Conservation (phyloP, 1,140 invertebrate genomes). For the Calephelis virginiensis region DNA sequence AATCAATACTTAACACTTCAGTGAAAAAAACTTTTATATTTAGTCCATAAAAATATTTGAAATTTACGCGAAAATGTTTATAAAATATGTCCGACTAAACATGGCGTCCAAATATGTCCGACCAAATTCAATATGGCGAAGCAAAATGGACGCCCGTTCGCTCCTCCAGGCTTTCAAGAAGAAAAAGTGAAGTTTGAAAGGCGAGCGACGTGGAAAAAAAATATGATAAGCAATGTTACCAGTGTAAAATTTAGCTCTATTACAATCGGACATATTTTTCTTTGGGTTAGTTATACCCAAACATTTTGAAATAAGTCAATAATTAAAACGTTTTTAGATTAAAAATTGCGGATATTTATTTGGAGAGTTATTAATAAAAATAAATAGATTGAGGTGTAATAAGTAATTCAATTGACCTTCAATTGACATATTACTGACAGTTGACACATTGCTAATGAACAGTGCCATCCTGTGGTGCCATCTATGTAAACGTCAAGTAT, state of each 20-base stretch:
- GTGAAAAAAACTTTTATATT: slow-evolving; percentile 76
- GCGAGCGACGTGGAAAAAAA: background rate
- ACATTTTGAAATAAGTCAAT: too few relatives aligned
- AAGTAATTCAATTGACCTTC: too few relatives aligned
- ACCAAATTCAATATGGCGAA: slow-evolving; percentile 79
- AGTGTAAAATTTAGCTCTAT: background rate
- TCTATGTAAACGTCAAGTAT: background rate
- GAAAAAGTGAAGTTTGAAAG: slow-evolving; percentile 34
- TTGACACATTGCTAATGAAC: background rate
- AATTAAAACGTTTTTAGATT: too few relatives aligned
- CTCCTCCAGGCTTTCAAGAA: slow-evolving; percentile 45
- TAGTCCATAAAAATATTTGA: slow-evolving; percentile 75
- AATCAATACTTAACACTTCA: slow-evolving; percentile 60
- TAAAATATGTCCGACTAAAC: slow-evolving; percentile 80
- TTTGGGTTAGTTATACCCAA: too few relatives aligned
- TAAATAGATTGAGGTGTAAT: too few relatives aligned
- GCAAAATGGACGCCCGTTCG: slow-evolving; percentile 75
- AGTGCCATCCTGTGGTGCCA: too few relatives aligned
- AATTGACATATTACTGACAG: background rate
- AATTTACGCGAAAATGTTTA: slow-evolving; percentile 80
- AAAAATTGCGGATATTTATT: too few relatives aligned
- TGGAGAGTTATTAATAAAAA: too few relatives aligned
- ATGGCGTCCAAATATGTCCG: slow-evolving; percentile 80
- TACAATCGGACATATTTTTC: too few relatives aligned
- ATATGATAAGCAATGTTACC: background rate